Percentiles rank a stretch among this genome's conserved stretches.
These are phyloP conservation scores for Silurus aristotelis DNA, from an alignment of 2,797 vertebrate genomes.

Conservation along the genomic window DNA sequence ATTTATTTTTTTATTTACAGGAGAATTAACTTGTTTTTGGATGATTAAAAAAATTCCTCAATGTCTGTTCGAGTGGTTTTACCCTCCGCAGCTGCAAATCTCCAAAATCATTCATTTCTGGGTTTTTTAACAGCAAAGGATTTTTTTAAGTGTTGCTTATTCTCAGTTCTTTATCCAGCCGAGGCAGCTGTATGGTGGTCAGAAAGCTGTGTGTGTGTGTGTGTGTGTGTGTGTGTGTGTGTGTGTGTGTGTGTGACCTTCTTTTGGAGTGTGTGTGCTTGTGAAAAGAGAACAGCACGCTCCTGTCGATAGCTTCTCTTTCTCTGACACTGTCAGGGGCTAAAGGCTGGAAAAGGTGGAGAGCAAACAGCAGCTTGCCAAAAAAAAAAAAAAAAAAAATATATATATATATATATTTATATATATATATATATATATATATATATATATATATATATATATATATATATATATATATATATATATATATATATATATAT, in stretches of 20 bases:
- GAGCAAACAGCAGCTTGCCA: conserved; percentile 1
- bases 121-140: not conserved
- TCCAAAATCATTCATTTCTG: not conserved
- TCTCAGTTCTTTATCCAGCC: conserved; percentile 9
- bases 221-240: no score
- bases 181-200: not conserved
- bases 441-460: no score
- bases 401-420: no score
- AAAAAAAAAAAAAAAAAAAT: not conserved
- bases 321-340: not conserved
- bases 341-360: conserved; percentile 20
- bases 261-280: not conserved
- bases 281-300: not conserved
- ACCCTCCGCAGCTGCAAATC: not conserved
- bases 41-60: not conserved
- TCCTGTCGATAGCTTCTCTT: not conserved
- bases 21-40: no score
- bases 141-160: conserved; percentile 9
- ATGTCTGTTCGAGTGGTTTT: not conserved
- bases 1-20: no score
- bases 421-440: no score
- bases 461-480: no score
- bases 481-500: no score
- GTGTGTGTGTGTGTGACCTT: conserved; percentile 7
- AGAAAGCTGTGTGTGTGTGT: not conserved